A percentile compares a stretch with the other conserved stretches of the same genome.
phyloP scores from a whole-genome alignment of 2,113 vertebrate species.

The Ptilorrhoa leucosticta region DNA sequence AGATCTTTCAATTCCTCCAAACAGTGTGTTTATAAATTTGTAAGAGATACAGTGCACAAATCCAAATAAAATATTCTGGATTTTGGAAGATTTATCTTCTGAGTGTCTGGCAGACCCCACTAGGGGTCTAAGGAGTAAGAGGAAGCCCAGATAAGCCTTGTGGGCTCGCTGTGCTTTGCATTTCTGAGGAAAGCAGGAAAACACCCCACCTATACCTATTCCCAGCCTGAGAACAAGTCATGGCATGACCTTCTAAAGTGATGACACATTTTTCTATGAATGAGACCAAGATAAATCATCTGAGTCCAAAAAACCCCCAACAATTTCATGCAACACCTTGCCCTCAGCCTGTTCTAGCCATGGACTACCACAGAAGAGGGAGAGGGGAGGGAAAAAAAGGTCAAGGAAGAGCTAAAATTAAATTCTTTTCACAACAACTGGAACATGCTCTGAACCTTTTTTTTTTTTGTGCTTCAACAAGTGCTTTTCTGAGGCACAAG shows the following conservation, averaged over 20 bases:
- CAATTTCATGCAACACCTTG: not conserved
- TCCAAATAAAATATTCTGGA: not conserved
- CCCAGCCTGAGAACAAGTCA: not conserved
- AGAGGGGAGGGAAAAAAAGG: rapidly evolving
- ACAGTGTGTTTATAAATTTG: not conserved
- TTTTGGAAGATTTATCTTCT: not conserved
- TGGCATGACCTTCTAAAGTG: not conserved
- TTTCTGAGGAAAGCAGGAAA: not conserved
- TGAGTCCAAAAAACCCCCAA: not conserved
- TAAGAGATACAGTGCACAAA: not conserved
- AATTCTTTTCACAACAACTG: not conserved
- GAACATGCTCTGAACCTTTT: rapidly evolving
- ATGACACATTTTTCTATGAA: not conserved
- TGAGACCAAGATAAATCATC: not conserved
- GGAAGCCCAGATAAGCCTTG: not conserved
- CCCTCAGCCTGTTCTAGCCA: not conserved
- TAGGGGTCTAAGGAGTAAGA: not conserved
- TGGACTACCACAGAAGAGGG: not conserved
- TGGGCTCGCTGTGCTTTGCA: not conserved
- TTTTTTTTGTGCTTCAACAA: not conserved
- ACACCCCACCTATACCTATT: not conserved
- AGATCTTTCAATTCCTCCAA: not conserved
- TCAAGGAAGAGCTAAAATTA: not conserved
- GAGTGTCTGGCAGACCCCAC: not conserved
- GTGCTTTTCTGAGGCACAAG: not conserved